A percentile compares a stretch with the other conserved stretches of the same genome.
Evolutionary conservation across 2,113 vertebrate species (phyloP).

Genomic region (Corvus cornix): DNA sequence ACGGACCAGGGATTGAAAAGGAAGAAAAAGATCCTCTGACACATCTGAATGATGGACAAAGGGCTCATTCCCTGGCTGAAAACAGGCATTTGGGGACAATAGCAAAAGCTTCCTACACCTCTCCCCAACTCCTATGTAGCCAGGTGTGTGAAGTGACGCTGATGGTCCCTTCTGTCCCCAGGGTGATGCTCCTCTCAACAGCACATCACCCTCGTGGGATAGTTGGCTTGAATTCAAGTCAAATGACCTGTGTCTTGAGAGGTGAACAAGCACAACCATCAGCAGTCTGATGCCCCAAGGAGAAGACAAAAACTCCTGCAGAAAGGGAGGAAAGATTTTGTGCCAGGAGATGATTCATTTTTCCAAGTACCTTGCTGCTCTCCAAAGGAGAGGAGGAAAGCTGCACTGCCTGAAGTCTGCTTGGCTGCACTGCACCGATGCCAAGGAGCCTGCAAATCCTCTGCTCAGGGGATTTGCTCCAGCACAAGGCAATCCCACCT

Average conservation of each 20-base stretch:
- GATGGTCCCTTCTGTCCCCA: background rate
- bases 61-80: background rate
- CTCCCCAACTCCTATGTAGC: rapidly evolving
- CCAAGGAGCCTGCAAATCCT: background rate
- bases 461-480: background rate
- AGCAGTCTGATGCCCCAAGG: background rate
- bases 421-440: background rate
- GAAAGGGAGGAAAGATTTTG: background rate
- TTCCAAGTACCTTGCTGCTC: background rate
- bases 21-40: background rate
- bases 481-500: background rate
- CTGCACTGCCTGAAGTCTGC: background rate
- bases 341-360: background rate
- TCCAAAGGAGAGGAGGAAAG: background rate
- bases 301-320: background rate
- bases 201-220: background rate
- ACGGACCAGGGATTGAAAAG: background rate
- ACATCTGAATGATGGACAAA: background rate
- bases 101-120: background rate
- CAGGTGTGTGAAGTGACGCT: background rate
- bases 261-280: background rate
- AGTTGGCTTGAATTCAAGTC: background rate
- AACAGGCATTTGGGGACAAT: background rate
- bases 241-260: background rate
- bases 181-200: background rate